Evolutionary conservation across 2,113 vertebrate species (phyloP), one percentile per base, ranked within the genome.

Genomic region (Cyprinodon tularosa): DNA sequence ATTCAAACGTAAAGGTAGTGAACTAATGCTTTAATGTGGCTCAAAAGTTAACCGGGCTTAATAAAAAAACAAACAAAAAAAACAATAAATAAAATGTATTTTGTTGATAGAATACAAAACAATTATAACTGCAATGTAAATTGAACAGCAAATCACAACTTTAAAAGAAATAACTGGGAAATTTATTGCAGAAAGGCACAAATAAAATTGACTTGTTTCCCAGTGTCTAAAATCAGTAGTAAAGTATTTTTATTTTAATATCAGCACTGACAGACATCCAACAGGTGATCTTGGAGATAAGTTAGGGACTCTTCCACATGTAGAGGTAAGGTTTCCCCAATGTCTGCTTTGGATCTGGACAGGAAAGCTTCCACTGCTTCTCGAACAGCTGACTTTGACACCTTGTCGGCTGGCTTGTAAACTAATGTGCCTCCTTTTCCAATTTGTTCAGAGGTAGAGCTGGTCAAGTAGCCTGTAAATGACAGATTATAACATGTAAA

Each of bases 271-370:
- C 89, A 91, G n/a, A 84, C 80, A 38, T 89, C 81, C 0, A 91
- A 64, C 63, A 97, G 80, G 80, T 96, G 66, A 47, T 92, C 88
- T 53, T 85, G 90, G n/a, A 97, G 83, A 80, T 95, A 86, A 10
- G 71, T 81, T 67, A 97, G 83, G 10, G 95, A 96, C 74, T 96
- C 93, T 10, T 84, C 89, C 40, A 97, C 91, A 47, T 95, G 94
- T 0, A 72, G 77, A 8, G 95, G 95, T 2, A 97, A 85, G 3
- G 93, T 89, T 48, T 94, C 73, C 37, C 92, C 95, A 1, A 97
- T 78, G 76, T 93, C 91, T 20, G 89, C 66, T 76, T 83, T 53
- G 39, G 94, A 93, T 73, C 94, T 94, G 29, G 71, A 83, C 45
- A 87, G 89, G 80, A 98, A 96, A 53, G 80, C 62, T 2, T 94